These are phyloP conservation scores for Dermatemys mawii DNA, from an alignment of 2,113 vertebrate genomes.

Conservation along the genomic window DNA sequence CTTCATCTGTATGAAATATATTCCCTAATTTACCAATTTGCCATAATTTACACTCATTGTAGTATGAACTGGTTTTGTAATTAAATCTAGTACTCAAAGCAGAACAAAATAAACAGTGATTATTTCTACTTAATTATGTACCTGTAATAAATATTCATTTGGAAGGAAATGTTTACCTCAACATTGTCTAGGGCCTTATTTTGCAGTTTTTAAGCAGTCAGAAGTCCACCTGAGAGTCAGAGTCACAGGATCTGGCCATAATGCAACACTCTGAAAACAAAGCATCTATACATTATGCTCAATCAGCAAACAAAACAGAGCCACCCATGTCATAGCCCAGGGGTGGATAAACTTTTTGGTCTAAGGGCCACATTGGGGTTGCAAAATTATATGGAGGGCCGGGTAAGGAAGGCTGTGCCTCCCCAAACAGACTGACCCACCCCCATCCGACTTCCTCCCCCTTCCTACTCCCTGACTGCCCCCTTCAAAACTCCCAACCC, in stretches of 20 bases:
- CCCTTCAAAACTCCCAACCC: too few relatives aligned
- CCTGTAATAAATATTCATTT: neutral
- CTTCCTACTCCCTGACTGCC: too few relatives aligned
- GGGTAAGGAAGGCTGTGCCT: too few relatives aligned
- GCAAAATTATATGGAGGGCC: too few relatives aligned
- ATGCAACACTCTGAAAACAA: neutral
- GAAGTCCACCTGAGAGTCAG: neutral
- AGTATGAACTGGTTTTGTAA: neutral
- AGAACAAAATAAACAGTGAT: neutral
- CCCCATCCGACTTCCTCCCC: too few relatives aligned
- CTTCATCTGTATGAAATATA: neutral
- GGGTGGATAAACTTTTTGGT: too few relatives aligned
- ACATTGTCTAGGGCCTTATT: neutral
- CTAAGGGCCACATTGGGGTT: too few relatives aligned
- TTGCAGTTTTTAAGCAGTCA: neutral
- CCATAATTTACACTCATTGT: neutral
- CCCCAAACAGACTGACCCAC: too few relatives aligned
- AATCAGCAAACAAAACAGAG: neutral
- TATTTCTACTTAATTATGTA: constrained; percentile 27
- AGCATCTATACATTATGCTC: neutral
- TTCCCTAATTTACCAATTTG: neutral
- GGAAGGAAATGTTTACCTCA: neutral
- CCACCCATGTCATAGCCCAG: neutral
- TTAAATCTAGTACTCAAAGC: neutral
- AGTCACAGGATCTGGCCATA: neutral